phyloP scores from a whole-genome alignment of 2,797 vertebrate species.

The Karalla daura region DNA sequence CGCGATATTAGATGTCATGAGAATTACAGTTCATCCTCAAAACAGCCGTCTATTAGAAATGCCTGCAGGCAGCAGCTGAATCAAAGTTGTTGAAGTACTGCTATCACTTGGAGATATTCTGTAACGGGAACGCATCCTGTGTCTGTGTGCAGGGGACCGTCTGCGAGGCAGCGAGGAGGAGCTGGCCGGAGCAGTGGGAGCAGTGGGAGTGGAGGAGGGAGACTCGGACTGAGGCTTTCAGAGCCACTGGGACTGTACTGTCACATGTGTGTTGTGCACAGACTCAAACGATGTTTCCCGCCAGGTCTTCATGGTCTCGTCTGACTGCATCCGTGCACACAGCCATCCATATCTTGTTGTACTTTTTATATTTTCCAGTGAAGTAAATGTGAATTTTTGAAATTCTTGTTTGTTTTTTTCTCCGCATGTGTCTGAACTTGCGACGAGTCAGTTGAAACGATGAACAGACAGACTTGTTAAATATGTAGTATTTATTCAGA shows the following conservation, averaged over 20 bases:
- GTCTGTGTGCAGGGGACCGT: conserved; percentile 87
- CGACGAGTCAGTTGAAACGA: too few relatives aligned
- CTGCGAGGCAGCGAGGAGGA: conserved; percentile 91
- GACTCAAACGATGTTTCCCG: conserved; percentile 6
- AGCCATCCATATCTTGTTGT: conserved; percentile 9
- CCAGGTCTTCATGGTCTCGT: conserved; percentile 17
- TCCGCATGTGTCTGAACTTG: background rate
- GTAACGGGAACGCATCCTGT: conserved; percentile 29
- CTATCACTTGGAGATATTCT: too few relatives aligned
- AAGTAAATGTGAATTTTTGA: conserved; percentile 44
- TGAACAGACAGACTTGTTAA: conserved; percentile 31
- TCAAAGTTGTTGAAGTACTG: too few relatives aligned
- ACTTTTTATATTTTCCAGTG: conserved; percentile 59
- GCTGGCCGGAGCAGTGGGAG: conserved; percentile 87
- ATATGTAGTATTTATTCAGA: conserved; percentile 75
- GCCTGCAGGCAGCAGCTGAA: too few relatives aligned
- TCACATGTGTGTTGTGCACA: conserved; percentile 6
- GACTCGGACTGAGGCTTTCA: conserved; percentile 89
- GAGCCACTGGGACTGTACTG: conserved; percentile 12
- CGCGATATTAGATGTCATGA: too few relatives aligned
- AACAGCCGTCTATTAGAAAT: too few relatives aligned
- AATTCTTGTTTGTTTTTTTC: conserved; percentile 11
- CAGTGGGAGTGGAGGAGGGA: conserved; percentile 78
- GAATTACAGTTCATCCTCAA: too few relatives aligned
- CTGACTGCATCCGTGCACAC: conserved; percentile 22